A percentile compares a stretch with the other conserved stretches of the same genome.
phyloP scores from a whole-genome alignment of 2,888 invertebrate species.

The Leptopilina myrica region DNA sequence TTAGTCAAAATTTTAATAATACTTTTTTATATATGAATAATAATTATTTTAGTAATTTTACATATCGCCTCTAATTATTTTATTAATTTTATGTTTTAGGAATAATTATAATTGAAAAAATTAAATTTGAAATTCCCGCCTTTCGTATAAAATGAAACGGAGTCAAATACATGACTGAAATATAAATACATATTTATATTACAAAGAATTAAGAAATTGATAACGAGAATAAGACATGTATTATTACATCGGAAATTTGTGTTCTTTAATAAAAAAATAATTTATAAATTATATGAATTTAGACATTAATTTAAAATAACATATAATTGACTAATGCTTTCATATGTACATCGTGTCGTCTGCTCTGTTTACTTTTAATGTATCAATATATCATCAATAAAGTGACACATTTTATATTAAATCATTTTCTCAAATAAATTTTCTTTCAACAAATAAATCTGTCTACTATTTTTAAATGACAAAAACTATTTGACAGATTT shows the following conservation, averaged over 20 bases:
- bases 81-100: too few species aligned
- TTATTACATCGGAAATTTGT: too few species aligned
- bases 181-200: background rate
- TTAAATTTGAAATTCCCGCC: conserved; percentile 4
- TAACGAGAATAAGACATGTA: too few species aligned
- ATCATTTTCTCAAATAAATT: background rate
- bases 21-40: too few species aligned
- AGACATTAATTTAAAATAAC: background rate
- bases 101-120: too few species aligned
- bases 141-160: background rate
- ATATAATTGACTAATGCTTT: too few species aligned
- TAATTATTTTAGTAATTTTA: too few species aligned
- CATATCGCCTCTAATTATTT: too few species aligned
- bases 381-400: background rate
- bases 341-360: background rate
- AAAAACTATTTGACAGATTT: background rate
- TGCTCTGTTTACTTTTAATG: conserved; percentile 19
- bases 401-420: background rate
- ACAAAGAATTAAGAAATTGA: background rate
- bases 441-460: background rate
- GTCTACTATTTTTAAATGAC: background rate
- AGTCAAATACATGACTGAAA: background rate
- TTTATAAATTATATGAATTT: too few species aligned
- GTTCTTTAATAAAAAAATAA: too few species aligned
- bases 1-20: too few species aligned